Base-by-base conservation (phyloP, 2,113 vertebrate genomes). In the Petroica traversi region DNA sequence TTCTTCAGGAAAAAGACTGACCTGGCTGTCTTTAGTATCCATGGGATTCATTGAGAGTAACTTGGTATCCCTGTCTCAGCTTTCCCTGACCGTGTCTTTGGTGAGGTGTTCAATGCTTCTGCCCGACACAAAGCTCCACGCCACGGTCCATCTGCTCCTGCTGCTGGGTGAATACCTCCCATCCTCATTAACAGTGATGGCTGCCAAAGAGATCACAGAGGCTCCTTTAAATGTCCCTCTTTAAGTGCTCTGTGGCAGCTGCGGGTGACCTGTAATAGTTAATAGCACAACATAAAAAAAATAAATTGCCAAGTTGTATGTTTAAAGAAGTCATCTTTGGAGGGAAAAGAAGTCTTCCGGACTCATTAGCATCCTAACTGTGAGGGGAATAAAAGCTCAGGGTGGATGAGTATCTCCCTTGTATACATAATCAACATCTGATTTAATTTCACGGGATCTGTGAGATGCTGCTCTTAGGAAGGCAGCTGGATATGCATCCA, bases 211-310 rank as follows among this genome's bases (percentile, higher is more conserved):
- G 18, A 51, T 1, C 92, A 90, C 7, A 95, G 75, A 92, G 91
- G 25, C 72, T 93, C 20, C 1, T 86, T 93, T 41, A 46, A 90
- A 34, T 9, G 43, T 28, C 91, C 43, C 43, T 90, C 85, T 94
- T 72, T 23, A 31, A 52, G 62, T 88, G 64, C 75, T 55, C 34
- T 51, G 81, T 91, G 79, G 79, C 95, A 96, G 95, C 95, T 97
- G 68, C 1, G 51, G 59, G 67, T 57, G 88, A 92, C 92, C 79
- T 83, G 72, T 49, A 83, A 51, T 13, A 69, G 90, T 90, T 90
- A 92, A 92, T 14, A 66, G 78, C 41, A 63, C 63, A 90, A 92
- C 93, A 88, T 57, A 82, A 93, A 74, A 57, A 80, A 86, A 90
- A 66, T 38, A 62, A 90, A 96, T 88, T 26, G 91, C 59, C 49